These are phyloP conservation scores for Ceyx erithaca DNA, from an alignment of 2,797 vertebrate genomes.

Conservation along the genomic window DNA sequence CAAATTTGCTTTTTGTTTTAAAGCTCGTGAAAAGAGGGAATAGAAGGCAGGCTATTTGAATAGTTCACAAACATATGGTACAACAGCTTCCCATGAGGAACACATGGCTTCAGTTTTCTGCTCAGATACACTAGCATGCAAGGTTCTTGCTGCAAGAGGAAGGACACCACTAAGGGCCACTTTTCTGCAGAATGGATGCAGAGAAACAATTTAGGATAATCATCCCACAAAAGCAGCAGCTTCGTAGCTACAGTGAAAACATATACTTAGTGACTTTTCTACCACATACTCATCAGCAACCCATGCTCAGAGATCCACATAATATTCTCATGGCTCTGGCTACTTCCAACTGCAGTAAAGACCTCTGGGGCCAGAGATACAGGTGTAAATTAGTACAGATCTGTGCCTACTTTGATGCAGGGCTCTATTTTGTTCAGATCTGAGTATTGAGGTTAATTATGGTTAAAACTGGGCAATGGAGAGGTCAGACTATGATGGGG, in stretches of 20 bases:
- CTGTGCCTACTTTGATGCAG: background rate
- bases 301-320: background rate
- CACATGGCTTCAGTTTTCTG: background rate
- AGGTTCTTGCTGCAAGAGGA: background rate
- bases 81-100: background rate
- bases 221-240: background rate
- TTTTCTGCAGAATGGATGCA: background rate
- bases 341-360: background rate
- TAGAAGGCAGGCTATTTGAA: background rate
- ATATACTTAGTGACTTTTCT: background rate
- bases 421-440: background rate
- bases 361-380: too few relatives aligned
- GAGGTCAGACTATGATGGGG: background rate
- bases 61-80: background rate
- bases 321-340: background rate
- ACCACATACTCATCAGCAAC: background rate
- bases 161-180: background rate
- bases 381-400: background rate
- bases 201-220: background rate
- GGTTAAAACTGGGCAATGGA: background rate
- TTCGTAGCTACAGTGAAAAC: background rate
- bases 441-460: background rate
- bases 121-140: background rate
- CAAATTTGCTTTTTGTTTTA: background rate
- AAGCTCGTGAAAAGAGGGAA: background rate